These are phyloP conservation scores for Lucilia cuprina DNA, from an alignment of 1,140 invertebrate genomes.

Conservation along the genomic window DNA sequence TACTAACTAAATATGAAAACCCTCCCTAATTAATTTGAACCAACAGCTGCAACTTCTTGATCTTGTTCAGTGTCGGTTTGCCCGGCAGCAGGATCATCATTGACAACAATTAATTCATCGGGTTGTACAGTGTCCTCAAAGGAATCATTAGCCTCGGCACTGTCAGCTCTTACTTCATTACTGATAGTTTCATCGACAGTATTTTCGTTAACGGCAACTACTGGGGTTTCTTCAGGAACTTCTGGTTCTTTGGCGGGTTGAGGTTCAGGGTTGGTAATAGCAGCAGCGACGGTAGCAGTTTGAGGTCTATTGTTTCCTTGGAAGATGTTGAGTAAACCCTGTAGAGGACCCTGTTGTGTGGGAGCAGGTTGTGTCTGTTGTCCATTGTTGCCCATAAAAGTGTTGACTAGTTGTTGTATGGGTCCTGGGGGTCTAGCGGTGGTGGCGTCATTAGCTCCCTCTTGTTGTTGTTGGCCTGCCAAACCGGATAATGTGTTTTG, in stretches of 20 bases:
- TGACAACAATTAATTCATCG: conserved; percentile 49
- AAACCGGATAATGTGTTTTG: conserved; percentile 54
- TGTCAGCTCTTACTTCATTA: conserved; percentile 52
- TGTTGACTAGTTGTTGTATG: conserved; percentile 55
- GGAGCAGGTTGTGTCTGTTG: conserved; percentile 43
- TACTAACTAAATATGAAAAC: background rate
- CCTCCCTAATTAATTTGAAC: background rate
- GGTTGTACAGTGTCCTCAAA: conserved; percentile 17
- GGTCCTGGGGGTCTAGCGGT: conserved; percentile 54
- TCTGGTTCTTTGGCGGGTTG: background rate
- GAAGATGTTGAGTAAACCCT: conserved; percentile 56
- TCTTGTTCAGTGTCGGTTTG: background rate
- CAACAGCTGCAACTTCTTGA: background rate
- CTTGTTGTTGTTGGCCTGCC: conserved; percentile 42
- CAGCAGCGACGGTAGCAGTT: conserved; percentile 22
- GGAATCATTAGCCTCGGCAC: conserved; percentile 45
- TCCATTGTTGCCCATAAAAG: conserved; percentile 47
- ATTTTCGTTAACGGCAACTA: background rate
- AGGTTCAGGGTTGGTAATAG: background rate
- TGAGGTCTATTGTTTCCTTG: conserved; percentile 57
- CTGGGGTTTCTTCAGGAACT: background rate
- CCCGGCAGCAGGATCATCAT: conserved; percentile 47
- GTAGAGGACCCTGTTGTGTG: conserved; percentile 46
- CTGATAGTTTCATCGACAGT: conserved; percentile 37
- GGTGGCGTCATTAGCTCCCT: conserved; percentile 46